Evolutionary conservation across 2,888 invertebrate genomes (phyloP).

Genomic region (Pteria penguin): DNA sequence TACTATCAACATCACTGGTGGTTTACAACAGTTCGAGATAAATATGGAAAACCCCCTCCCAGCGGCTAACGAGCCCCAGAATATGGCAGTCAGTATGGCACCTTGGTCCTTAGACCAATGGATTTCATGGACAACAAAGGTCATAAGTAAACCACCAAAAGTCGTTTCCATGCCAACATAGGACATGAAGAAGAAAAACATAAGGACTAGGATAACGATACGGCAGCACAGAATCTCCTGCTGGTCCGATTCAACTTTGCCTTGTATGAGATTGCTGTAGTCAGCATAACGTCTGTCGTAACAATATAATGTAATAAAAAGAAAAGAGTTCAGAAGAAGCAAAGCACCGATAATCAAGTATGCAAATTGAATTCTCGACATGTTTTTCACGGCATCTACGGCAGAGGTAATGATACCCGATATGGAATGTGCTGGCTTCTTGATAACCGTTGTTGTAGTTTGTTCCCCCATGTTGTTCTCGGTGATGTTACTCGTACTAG

Average conservation of each 20-base stretch:
- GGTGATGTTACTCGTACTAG: neutral
- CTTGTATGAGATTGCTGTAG: constrained; percentile 21
- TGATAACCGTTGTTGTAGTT: constrained; percentile 32
- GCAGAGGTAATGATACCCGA: constrained; percentile 25
- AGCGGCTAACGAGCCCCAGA: constrained; percentile 81
- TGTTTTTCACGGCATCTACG: constrained; percentile 58
- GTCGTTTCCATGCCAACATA: constrained; percentile 81
- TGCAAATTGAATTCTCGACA: constrained; percentile 78
- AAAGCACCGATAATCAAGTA: constrained; percentile 79
- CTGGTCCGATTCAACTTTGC: constrained; percentile 28
- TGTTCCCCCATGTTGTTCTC: neutral
- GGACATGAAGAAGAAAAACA: constrained; percentile 79
- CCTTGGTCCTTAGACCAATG: constrained; percentile 75
- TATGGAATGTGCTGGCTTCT: neutral
- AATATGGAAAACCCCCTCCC: constrained; percentile 80
- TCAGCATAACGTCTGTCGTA: constrained; percentile 51
- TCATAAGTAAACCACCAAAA: constrained; percentile 80
- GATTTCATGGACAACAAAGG: constrained; percentile 77
- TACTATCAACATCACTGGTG: constrained; percentile 78
- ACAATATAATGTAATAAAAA: constrained; percentile 78
- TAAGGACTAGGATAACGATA: constrained; percentile 72
- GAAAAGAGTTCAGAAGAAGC: constrained; percentile 73
- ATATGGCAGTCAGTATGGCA: constrained; percentile 79
- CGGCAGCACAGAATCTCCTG: constrained; percentile 41
- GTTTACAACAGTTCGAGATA: constrained; percentile 77